Base-by-base conservation (phyloP, 2,888 invertebrate species). In the Trichogramma dendrolimi region DNA sequence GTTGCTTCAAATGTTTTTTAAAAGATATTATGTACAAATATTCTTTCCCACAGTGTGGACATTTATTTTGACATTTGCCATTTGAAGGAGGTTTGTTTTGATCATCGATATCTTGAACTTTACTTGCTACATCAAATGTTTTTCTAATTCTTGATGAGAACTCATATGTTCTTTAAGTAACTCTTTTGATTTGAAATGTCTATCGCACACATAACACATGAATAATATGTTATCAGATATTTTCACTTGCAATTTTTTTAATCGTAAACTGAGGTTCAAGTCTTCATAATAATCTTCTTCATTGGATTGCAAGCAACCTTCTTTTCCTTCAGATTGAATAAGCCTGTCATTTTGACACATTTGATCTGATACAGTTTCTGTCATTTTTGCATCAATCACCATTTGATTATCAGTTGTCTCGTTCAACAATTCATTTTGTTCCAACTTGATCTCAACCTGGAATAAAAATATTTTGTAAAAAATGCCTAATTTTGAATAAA, bases 241-340 rank as follows among this genome's bases (percentile, higher is more conserved):
- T 5, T 74, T 75, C 1, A 66, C 62, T 43, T 74, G 72, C 4
- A 66, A 67, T 52, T 70, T 71, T 60, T 73, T 78, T 41, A 78
- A 60, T 62, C 77, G 66, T 11, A 74, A 78, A 65, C 78, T 78
- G 8, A 79, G 69, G 67, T 77, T 77, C 6, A 79, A 61, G 69
- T 78, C 78, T 49, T 78, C 79, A 52, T 78, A 79, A 61, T 79
- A 78, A 67, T 72, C 78, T 27, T 76, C 77, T 53, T 78, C 77
- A 48, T 76, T 73, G 0, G 72, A 73, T 55, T 71, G 70, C 14
- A 62, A 48, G 42, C 58, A 62, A 7, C 59, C 52, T 58, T 65
- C 54, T 10, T 60, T 60, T 51, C 62, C 58, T 6, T 56, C 49
- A 44, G 14, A 48, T 41, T n/a, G 39, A 52, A 60, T 58, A 40